phyloP scores from a whole-genome alignment of 2,797 vertebrate genomes.

The Cossypha polioptera region DNA sequence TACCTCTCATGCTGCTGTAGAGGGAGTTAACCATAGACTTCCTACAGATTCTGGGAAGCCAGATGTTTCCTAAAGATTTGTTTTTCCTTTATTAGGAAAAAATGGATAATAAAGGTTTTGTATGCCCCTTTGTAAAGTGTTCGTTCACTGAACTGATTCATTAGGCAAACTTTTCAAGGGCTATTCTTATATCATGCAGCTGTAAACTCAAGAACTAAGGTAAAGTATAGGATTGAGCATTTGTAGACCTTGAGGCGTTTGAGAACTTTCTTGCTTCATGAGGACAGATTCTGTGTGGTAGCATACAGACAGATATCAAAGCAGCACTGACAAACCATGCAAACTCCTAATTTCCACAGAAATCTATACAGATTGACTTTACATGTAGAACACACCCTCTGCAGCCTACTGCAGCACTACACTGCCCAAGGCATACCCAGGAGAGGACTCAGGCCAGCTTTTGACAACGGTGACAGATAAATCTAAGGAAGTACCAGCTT shows the following conservation, averaged over 20 bases:
- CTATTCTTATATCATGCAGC: neutral
- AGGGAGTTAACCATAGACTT: conserved; percentile 62
- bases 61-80: conserved; percentile 70
- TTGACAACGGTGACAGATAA: neutral
- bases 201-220: neutral
- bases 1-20: neutral
- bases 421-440: neutral
- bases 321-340: neutral
- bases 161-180: neutral
- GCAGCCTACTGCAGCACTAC: neutral
- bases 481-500: neutral
- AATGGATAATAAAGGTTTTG: neutral
- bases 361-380: neutral
- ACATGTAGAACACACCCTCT: neutral
- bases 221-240: neutral
- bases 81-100: neutral
- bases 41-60: conserved; percentile 53
- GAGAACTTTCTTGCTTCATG: neutral
- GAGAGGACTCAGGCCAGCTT: neutral
- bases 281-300: neutral
- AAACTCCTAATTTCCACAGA: neutral
- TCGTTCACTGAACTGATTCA: neutral
- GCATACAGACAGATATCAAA: neutral
- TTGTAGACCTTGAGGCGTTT: neutral
- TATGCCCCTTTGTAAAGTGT: neutral